These are phyloP conservation scores for Isaurus tuberculatus DNA, from an alignment of 92 coral and sea anemone genomes.

Conservation along the genomic window DNA sequence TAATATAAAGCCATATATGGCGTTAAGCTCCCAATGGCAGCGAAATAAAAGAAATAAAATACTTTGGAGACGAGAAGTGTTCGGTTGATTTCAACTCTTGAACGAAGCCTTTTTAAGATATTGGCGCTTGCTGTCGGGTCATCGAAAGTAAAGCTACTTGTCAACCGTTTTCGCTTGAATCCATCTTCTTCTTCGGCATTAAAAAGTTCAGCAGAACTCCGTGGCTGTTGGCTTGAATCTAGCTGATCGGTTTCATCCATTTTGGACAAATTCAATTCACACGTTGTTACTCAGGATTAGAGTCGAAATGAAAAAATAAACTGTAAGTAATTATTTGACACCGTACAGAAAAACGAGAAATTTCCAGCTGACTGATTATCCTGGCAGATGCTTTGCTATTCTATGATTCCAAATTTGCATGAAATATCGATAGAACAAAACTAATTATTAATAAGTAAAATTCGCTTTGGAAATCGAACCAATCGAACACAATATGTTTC, in stretches of 20 bases:
- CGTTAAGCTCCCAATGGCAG: constrained; percentile 84
- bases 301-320: neutral
- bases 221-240: neutral
- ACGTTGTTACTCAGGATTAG: neutral
- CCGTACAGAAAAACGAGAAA: neutral
- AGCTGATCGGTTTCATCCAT: constrained; percentile 7
- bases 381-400: constrained; percentile 16
- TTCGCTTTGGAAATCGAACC: constrained; percentile 18
- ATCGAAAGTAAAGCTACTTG: constrained; percentile 8
- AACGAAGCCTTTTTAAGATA: constrained; percentile 60
- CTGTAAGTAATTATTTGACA: neutral
- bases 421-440: neutral
- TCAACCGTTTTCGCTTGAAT: constrained; percentile 4
- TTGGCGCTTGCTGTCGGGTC: constrained; percentile 7
- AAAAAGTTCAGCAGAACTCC: constrained; percentile 59
- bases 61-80: constrained; percentile 74
- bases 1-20: constrained; percentile 91
- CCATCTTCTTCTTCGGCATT: constrained; percentile 71
- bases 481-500: constrained; percentile 23
- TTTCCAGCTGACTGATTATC: constrained; percentile 23
- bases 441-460: neutral
- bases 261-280: neutral
- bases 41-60: constrained; percentile 91
- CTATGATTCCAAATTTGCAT: constrained; percentile 40
- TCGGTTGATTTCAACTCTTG: constrained; percentile 57